These are phyloP conservation scores for Pseudonaja textilis DNA, from an alignment of 2,113 vertebrate species.

Conservation along the genomic window DNA sequence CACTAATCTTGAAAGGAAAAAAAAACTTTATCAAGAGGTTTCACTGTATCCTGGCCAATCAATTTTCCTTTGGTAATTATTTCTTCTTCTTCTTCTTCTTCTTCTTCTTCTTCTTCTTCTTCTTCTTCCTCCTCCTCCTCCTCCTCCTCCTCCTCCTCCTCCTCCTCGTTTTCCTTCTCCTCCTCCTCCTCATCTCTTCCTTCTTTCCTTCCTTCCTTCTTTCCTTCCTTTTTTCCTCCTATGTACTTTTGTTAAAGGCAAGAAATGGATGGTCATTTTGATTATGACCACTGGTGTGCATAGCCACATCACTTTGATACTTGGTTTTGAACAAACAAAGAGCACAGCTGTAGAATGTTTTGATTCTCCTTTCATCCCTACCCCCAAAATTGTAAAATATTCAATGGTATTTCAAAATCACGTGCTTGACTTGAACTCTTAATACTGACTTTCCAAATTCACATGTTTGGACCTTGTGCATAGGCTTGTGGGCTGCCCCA, in stretches of 20 bases:
- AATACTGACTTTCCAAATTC: constrained; percentile 38
- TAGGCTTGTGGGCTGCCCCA: no score
- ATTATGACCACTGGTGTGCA: neutral
- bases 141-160: no score
- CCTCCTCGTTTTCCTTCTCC: no score
- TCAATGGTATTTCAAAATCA: constrained; percentile 21
- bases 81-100: neutral
- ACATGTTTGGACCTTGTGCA: constrained; percentile 37
- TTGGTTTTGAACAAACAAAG: neutral
- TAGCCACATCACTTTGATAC: neutral
- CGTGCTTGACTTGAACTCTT: constrained; percentile 29
- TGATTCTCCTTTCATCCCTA: neutral
- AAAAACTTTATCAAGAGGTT: neutral
- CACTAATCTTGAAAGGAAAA: neutral
- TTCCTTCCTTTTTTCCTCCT: neutral
- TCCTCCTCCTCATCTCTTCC: neutral
- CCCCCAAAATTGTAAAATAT: neutral
- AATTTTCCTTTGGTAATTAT: neutral
- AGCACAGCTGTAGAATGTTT: neutral
- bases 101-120: no score
- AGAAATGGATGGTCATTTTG: neutral
- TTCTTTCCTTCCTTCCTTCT: neutral
- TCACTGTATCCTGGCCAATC: neutral
- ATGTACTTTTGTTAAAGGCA: neutral
- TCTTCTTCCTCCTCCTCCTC: no score